Percentiles rank a stretch among this genome's conserved stretches.
phyloP scores from a whole-genome alignment of 1,140 invertebrate genomes.

The Homarus americanus region DNA sequence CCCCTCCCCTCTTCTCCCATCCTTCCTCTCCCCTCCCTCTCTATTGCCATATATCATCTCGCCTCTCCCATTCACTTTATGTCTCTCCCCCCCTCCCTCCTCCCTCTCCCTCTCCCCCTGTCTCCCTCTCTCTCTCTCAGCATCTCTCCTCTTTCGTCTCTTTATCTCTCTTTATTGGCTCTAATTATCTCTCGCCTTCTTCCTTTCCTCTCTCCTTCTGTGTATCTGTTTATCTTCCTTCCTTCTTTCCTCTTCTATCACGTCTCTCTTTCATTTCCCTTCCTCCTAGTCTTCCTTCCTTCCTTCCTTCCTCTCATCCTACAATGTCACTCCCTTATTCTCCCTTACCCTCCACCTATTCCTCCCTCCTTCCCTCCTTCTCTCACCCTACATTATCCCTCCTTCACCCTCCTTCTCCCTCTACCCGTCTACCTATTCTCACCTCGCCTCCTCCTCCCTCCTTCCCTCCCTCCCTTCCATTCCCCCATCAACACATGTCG shows the following conservation, averaged over 20 bases:
- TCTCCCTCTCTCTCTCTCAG: background rate
- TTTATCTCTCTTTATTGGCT: conserved; percentile 11
- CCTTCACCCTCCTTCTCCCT: too few relatives aligned
- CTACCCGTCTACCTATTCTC: too few relatives aligned
- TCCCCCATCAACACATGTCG: too few relatives aligned
- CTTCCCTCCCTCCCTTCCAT: too few relatives aligned
- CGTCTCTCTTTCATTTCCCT: too few relatives aligned
- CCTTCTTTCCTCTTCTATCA: background rate
- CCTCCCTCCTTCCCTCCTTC: too few relatives aligned
- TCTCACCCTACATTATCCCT: too few relatives aligned
- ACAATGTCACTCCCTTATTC: too few relatives aligned
- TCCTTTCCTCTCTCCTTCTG: background rate
- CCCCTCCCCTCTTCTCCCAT: background rate
- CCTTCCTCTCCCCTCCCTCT: background rate
- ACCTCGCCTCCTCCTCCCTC: too few relatives aligned
- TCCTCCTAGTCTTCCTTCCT: background rate
- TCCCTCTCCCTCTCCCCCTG: background rate
- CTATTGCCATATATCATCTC: background rate
- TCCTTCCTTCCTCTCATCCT: background rate
- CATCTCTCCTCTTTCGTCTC: background rate
- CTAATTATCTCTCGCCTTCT: background rate
- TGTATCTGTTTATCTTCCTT: background rate
- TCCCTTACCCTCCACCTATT: too few relatives aligned
- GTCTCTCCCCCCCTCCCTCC: background rate
- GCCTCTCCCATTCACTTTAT: too few relatives aligned